A percentile compares a stretch with the other conserved stretches of the same genome.
phyloP scores from a whole-genome alignment of 2,797 vertebrate species.

The Tadarida brasiliensis region DNA sequence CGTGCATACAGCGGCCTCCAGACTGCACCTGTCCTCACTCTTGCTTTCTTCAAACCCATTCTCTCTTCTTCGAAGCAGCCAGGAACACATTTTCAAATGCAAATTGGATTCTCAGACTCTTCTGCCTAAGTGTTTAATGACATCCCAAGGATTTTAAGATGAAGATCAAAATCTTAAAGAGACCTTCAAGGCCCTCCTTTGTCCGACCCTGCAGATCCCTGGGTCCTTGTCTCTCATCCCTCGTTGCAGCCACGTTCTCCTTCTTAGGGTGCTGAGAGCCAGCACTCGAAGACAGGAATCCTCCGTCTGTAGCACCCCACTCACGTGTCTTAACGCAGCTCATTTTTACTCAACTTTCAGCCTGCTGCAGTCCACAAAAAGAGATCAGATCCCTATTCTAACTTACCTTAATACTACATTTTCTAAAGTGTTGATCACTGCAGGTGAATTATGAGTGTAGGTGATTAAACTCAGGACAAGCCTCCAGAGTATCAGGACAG shows the following conservation, averaged over 20 bases:
- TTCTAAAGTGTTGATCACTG: neutral
- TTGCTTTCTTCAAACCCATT: neutral
- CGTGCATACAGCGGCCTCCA: neutral
- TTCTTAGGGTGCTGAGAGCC: neutral
- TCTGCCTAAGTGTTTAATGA: neutral
- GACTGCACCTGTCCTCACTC: neutral
- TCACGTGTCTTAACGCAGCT: neutral
- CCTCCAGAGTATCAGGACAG: fast-evolving
- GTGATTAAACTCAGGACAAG: neutral
- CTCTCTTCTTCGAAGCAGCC: neutral
- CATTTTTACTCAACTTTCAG: neutral
- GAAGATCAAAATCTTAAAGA: neutral
- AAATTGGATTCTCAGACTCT: neutral
- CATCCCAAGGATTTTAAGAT: neutral
- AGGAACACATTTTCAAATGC: neutral
- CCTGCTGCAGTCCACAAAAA: neutral
- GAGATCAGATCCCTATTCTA: neutral
- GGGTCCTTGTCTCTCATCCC: fast-evolving
- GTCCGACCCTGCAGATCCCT: neutral
- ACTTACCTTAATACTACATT: neutral
- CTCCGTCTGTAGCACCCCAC: fast-evolving
- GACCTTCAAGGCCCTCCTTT: neutral
- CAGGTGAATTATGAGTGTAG: neutral
- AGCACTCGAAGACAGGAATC: neutral
- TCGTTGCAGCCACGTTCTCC: neutral